Evolutionary conservation across 2,113 vertebrate species (phyloP), one percentile per base, ranked within the genome.

Genomic region (Telmatochromis sp.): DNA sequence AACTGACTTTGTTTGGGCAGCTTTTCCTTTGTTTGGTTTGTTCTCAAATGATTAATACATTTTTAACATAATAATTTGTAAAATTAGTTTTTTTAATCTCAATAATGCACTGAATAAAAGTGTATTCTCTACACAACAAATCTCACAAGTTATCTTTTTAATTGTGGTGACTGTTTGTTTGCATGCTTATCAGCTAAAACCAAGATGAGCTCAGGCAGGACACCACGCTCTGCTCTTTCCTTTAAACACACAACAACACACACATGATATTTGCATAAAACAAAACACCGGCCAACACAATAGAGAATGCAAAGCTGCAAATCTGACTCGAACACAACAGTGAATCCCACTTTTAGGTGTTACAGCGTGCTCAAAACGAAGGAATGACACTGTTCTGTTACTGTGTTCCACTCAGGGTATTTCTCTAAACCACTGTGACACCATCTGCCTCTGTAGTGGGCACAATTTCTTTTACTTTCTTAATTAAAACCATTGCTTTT

Each of bases 221-320:
- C 26, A n/a, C 1, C 0, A 50, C 0, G 3, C 73, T 50, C 45
- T 78, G 73, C 45, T 31, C 42, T 78, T 50, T 47, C 15, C 42
- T 50, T 31, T 50, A 28, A 10, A 19, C 42, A 78, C 71, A 31
- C 73, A 50, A 78, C 42, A 37, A 65, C 31, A 65, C 60, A 37
- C 60, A 21, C 3, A 1, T 21, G 19, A 4, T 65, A 35, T 50
- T 63, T 63, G n/a, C 58, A 33, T 21, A 42, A 81, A 81, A 42
- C 21, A 45, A 58, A 58, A 50, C 71, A 78, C 42, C 7, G 26
- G 7, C 45, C 26, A 31, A n/a, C 26, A 19, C 42, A n/a, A 17
- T 4, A 50, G 23, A 31, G 15, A 50, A 50, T 31, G 23, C 23
- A 78, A 78, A 78, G 10, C 71, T n/a, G 71, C 45, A 31, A 78